Conservation (phyloP, 2,888 invertebrate species). For the Phasia obesa region DNA sequence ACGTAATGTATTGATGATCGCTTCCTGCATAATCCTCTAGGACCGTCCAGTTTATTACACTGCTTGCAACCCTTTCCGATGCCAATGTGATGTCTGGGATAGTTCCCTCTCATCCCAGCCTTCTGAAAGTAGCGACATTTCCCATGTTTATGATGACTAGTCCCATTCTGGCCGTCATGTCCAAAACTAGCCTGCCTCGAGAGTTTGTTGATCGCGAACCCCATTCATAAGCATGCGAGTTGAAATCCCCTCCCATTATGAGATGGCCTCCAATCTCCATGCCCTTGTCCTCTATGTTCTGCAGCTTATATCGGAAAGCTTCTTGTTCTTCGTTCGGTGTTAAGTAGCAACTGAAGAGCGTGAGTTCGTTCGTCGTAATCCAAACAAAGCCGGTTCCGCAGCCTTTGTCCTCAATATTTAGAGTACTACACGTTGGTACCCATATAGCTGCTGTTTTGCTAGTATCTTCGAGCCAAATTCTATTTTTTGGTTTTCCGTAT, state of each 20-base stretch:
- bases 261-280: no score
- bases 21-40: conserved; percentile 14
- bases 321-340: background rate
- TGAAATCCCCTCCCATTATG: background rate
- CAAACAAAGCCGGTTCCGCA: background rate
- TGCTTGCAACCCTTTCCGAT: no score
- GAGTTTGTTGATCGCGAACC: background rate
- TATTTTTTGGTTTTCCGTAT: background rate
- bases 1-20: conserved; percentile 20
- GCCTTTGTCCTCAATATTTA: background rate
- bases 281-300: background rate
- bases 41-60: background rate
- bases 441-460: background rate
- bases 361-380: background rate
- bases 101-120: background rate
- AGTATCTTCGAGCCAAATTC: background rate
- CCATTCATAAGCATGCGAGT: background rate
- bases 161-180: background rate
- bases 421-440: background rate
- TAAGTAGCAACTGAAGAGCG: background rate
- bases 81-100: conserved; percentile 17
- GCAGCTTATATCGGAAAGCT: background rate
- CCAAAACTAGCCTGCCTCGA: no score
- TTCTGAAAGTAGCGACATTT: conserved; percentile 1
- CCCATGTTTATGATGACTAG: background rate